A percentile compares a stretch with the other conserved stretches of the same genome.
Conservation (phyloP, 2,113 vertebrate species). For the Lycaon pictus region DNA sequence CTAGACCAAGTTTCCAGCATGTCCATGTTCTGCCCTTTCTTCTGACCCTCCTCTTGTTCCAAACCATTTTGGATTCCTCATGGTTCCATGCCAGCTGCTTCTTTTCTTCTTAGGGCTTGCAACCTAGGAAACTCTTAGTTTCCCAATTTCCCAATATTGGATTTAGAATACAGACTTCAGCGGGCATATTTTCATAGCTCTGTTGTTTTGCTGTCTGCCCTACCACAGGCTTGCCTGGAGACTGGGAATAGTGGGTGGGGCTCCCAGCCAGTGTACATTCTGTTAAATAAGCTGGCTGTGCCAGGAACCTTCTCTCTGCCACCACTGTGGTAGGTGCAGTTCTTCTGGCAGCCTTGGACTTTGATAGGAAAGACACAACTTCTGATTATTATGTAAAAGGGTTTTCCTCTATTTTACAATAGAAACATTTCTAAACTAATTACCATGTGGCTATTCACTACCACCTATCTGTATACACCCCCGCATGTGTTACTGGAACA, state of each 20-base stretch:
- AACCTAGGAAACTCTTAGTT: neutral
- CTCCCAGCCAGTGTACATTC: accelerated
- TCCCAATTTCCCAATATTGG: neutral
- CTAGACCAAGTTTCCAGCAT: neutral
- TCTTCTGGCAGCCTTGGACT: neutral
- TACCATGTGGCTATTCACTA: neutral
- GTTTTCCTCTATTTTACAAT: neutral
- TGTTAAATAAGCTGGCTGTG: neutral
- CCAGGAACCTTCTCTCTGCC: neutral
- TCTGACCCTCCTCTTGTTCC: neutral
- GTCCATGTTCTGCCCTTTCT: neutral
- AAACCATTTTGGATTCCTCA: neutral
- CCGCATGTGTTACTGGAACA: neutral
- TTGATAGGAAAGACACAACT: neutral
- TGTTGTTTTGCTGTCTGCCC: neutral
- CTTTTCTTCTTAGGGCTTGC: neutral
- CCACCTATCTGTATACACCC: neutral
- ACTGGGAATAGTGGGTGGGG: neutral
- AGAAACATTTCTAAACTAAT: neutral
- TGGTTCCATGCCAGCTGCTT: neutral
- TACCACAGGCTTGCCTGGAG: neutral
- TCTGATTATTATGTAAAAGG: neutral
- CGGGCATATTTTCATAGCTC: neutral
- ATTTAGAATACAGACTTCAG: neutral
- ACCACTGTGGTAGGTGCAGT: accelerated